Conservation (phyloP, 2,888 invertebrate species). For the Brachyopa scutellaris region DNA sequence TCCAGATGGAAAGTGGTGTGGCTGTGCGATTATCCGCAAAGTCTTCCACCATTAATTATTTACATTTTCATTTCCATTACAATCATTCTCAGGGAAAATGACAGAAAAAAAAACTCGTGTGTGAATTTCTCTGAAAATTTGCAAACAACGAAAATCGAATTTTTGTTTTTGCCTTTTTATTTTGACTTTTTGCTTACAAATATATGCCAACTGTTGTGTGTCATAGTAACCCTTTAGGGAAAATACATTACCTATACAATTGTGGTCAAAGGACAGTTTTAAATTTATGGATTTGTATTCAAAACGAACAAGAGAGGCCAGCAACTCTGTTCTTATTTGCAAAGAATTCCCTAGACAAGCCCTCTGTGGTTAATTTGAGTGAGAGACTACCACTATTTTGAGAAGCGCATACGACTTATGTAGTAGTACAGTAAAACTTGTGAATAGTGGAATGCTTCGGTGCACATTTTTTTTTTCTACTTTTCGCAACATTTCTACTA, state of each 20-base stretch:
- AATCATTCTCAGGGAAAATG: conserved; percentile 35
- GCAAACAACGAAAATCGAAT: conserved; percentile 33
- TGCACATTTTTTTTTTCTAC: no score
- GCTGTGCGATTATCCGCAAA: conserved; percentile 40
- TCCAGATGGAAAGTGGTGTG: conserved; percentile 61
- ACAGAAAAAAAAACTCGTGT: conserved; percentile 5
- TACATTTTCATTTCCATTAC: no score
- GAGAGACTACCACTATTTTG: no score
- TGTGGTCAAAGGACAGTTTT: conserved; percentile 12
- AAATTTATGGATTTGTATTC: conserved; percentile 49
- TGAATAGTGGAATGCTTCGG: no score
- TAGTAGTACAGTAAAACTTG: no score
- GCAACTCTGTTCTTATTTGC: conserved; percentile 43
- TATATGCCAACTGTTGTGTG: background rate
- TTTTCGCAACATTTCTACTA: no score
- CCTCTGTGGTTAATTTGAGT: conserved; percentile 53
- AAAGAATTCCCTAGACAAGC: conserved; percentile 50
- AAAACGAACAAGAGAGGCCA: conserved; percentile 17
- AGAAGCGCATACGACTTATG: no score
- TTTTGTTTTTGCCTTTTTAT: conserved; percentile 5
- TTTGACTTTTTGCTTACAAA: conserved; percentile 17
- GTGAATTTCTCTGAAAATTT: conserved; percentile 23
- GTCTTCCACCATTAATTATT: conserved; percentile 60
- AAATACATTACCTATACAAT: background rate
- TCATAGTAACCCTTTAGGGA: conserved; percentile 48